Percentiles rank a stretch among this genome's conserved stretches.
Evolutionary conservation across 1,140 invertebrate species (phyloP).

Genomic region (Brevipalpus yothersi): DNA sequence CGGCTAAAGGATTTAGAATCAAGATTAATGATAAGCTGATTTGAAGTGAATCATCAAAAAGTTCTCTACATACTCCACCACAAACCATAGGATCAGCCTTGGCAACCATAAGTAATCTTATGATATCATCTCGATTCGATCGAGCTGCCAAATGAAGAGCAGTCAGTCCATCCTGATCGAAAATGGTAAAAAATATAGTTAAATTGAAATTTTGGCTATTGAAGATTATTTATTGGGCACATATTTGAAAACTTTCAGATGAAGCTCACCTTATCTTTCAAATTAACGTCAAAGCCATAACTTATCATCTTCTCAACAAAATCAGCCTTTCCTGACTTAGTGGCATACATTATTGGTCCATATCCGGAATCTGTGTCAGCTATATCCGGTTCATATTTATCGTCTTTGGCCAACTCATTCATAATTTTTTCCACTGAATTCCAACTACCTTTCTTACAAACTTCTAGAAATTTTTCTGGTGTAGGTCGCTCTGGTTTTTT

Average conservation of each 20-base stretch:
- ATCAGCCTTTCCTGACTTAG: not conserved
- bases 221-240: too few relatives aligned
- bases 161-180: slow-evolving; percentile 74
- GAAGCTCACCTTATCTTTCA: not conserved
- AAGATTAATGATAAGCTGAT: not conserved
- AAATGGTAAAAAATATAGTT: too few relatives aligned
- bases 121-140: slow-evolving; percentile 78
- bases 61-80: slow-evolving; percentile 50
- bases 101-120: slow-evolving; percentile 62
- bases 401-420: not conserved
- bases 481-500: not conserved
- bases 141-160: slow-evolving; percentile 72
- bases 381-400: not conserved
- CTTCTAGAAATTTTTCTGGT: not conserved
- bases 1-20: slow-evolving; percentile 2
- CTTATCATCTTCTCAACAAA: not conserved
- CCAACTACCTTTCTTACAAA: not conserved
- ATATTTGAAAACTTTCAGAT: not conserved
- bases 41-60: not conserved
- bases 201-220: too few relatives aligned
- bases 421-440: not conserved
- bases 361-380: not conserved
- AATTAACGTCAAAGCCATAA: not conserved
- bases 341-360: not conserved
- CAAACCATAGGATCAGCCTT: slow-evolving; percentile 70